Evolutionary conservation across 2,113 vertebrate genomes (phyloP).

Genomic region (Trogon melanurus): DNA sequence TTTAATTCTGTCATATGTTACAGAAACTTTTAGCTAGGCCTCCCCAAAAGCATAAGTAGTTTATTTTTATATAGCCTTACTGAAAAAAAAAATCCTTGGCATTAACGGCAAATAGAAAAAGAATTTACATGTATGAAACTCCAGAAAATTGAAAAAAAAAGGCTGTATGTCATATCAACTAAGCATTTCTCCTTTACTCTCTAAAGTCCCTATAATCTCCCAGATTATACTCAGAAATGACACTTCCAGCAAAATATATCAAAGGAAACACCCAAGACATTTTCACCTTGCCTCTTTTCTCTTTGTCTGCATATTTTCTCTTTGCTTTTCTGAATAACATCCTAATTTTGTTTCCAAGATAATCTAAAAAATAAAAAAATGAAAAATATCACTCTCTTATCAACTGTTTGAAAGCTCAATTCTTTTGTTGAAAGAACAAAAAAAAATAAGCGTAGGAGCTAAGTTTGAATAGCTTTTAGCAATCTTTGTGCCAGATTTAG

Average conservation of each 20-base stretch:
- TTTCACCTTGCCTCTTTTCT: neutral
- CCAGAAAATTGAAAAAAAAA: neutral
- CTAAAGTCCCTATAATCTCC: neutral
- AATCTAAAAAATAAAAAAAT: neutral
- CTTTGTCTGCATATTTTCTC: neutral
- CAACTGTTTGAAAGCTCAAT: neutral
- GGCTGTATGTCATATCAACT: neutral
- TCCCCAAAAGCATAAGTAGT: neutral
- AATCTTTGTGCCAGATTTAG: conserved; percentile 19
- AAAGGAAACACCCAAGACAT: neutral
- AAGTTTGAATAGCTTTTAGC: conserved; percentile 18
- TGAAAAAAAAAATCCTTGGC: too few relatives aligned
- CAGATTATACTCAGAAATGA: neutral
- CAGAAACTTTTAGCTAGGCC: neutral
- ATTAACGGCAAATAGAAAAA: neutral
- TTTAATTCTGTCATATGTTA: neutral
- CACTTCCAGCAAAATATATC: neutral
- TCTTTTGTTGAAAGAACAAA: neutral
- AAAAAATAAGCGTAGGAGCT: neutral
- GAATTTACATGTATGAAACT: neutral
- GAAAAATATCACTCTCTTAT: neutral
- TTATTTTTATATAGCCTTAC: neutral
- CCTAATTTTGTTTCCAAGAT: neutral
- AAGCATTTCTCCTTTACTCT: neutral
- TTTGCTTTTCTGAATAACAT: neutral